Evolutionary conservation across 2,113 vertebrate genomes (phyloP), one percentile per base, ranked within the genome.

Genomic region (Dissostichus mawsoni): DNA sequence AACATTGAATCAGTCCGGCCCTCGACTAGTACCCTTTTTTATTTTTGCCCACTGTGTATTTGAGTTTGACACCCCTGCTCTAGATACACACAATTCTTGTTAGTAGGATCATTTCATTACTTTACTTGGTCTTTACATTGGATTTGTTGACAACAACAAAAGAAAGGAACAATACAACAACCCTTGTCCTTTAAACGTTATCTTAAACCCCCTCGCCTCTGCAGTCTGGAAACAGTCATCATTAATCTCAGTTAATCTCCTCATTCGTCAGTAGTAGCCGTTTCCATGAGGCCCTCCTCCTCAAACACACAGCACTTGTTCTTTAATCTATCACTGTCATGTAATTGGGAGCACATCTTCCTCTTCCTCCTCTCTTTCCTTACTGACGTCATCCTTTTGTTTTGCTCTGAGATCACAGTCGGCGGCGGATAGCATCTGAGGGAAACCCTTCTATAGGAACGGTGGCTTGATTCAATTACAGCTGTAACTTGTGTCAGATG

Each of bases 401-500:
- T 86, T 82, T 69, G 57, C 77, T 83, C 77, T 72, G 78, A 85
- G 85, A 81, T 89, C 88, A 77, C 74, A 52, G 65, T 68, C 58
- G 4, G 48, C 44, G 5, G 41, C 52, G 80, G 81, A 78, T 18
- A 64, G 76, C 47, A 17, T 80, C 86, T 78, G 17, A 80, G 82
- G 87, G 82, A 87, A 85, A 82, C 74, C 74, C 68, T 8, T 72
- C 75, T 33, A 59, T 79, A 77, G 81, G 78, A 84, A 72, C 58
- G 52, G 64, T 41, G 79, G 68, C 82, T 88, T 90, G 86, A 90
- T 87, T 90, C 69, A 84, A 89, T 93, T 92, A 88, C 14, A 56
- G 1, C 55, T 0, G 10, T 91, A 91, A 93, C 81, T 64, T 70
- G 69, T 77, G 81, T 90, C 92, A 90, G 92, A 93, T 93, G 91